Base-by-base conservation (phyloP, 2,797 vertebrate species). In the Chanos chanos region DNA sequence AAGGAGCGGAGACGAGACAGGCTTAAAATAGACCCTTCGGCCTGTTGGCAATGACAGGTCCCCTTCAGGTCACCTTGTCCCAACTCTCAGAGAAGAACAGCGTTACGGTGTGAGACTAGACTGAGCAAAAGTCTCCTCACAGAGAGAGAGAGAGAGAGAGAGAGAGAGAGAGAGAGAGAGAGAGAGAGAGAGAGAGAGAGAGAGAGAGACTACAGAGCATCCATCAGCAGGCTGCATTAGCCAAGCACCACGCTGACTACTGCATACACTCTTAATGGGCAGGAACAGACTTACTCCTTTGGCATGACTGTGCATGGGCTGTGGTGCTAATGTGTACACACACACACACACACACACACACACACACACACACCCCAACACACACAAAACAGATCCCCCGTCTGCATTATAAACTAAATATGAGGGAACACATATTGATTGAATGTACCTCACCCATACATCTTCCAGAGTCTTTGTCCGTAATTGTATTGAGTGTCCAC, bases 11-110 rank as follows among this genome's bases (percentile, higher is more conserved):
- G 53, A 22, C 56, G 30, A 8, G 5, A 4, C n/a, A n/a, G 18
- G 47, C 63, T 77, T 70, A 65, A 77, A 64, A 72, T 77, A 74
- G 50, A 55, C 10, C 34, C 22, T 24, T 48, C 49, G 24, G 68
- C 34, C 60, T 70, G 59, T 48, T 63, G 39, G n/a, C n/a, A n/a
- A 61, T 72, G 66, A 72, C 63, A 40, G 45, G 30, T 53, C 57
- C 52, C 22, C 66, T 36, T 37, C 52, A 70, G 63, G 64, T 77
- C 72, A 64, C 64, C 40, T 65, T 67, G 49, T 55, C 28, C 41
- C n/a, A 27, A n/a, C 19, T 60, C 61, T 34, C 61, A 45, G 43
- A 53, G 36, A 60, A 41, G 39, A 39, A 31, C 36, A 16, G 34
- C 36, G n/a, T 48, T 24, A 28, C 22, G 24, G 56, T 54, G 48